phyloP scores from a whole-genome alignment of 2,888 invertebrate species.

The Diarsia rubi region DNA sequence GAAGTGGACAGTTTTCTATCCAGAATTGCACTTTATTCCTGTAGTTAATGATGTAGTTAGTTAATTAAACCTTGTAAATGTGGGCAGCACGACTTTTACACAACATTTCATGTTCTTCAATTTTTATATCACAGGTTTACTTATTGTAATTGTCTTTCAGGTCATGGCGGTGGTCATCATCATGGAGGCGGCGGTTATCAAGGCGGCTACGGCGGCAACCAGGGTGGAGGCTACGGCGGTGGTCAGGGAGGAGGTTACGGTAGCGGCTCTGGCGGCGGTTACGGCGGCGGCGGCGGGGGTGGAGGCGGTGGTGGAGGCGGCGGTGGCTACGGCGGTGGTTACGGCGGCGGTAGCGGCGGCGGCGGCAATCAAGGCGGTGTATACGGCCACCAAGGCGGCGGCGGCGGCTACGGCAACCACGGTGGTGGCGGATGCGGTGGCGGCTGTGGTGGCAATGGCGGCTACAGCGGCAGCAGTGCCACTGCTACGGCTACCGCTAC shows the following conservation, averaged over 20 bases:
- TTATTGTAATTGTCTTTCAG: slow-evolving; percentile 29
- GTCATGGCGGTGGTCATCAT: slow-evolving; percentile 43
- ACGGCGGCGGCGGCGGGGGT: slow-evolving; percentile 52
- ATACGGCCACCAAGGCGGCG: slow-evolving; percentile 55
- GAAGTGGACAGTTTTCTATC: not conserved
- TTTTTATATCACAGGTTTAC: not conserved
- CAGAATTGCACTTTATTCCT: not conserved
- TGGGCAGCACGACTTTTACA: not conserved
- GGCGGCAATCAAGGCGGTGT: slow-evolving; percentile 18
- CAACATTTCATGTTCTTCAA: not conserved
- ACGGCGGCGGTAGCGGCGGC: not conserved
- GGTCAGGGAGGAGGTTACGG: slow-evolving; percentile 65
- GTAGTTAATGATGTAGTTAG: not conserved
- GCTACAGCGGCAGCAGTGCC: slow-evolving; percentile 58
- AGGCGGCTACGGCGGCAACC: slow-evolving; percentile 59
- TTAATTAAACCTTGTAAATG: not conserved
- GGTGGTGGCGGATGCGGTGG: slow-evolving; percentile 53
- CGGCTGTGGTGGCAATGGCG: slow-evolving; percentile 53
- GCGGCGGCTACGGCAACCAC: slow-evolving; percentile 59
- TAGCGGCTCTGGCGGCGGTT: slow-evolving; percentile 55
- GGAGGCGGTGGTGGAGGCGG: slow-evolving; percentile 38
- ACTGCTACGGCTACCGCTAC: slow-evolving; percentile 76
- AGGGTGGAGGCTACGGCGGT: slow-evolving; percentile 49
- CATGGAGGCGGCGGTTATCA: slow-evolving; percentile 47
- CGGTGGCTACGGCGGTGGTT: slow-evolving; percentile 54